Base-by-base conservation (phyloP, 2,113 vertebrate genomes). In the Nasalis larvatus region DNA sequence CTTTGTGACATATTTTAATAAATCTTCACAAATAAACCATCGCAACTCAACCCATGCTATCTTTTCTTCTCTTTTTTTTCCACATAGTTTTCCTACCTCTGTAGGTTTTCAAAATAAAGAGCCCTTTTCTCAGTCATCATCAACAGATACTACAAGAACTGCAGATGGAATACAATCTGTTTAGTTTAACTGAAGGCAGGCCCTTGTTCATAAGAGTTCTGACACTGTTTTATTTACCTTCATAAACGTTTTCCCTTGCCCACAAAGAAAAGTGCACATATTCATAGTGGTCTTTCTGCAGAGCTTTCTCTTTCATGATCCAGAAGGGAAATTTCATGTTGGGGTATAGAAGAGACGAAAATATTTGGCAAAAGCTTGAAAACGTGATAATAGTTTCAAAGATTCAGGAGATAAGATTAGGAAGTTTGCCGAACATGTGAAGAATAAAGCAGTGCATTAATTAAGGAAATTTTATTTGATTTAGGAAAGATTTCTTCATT, bases 401-500 rank as follows among this genome's bases (percentile, higher is more conserved):
- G 96, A 94, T 97, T 93, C 93, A 77, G 45, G 74, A 97, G 97
- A 96, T 97, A 96, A 98, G 89, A 92, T 95, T 94, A 95, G 84
- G 77, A 96, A 97, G 91, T 91, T 97, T 87, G 73, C 11, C 0
- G 42, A 80, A 94, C 86, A 54, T 95, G 93, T 98, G 91, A 98
- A 98, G 95, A 97, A 94, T 95, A 98, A 96, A 96, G 80, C 68
- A 95, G 60, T 17, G 14, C 69, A 49, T 87, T 96, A 95, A 98
- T 97, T 98, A 93, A 95, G 92, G 85, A 95, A 97, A 90, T 87
- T 88, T 71, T 25, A 91, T 91, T 96, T 96, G 89, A 92, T 92
- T 94, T 87, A 93, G 30, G 54, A 94, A 80, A 45, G 52, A 94
- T 42, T 83, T 96, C 58, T 60, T 60, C 42, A 20, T 68, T 86